Evolutionary conservation across 1,140 invertebrate genomes (phyloP).

Genomic region (Drosophila novamexicana): DNA sequence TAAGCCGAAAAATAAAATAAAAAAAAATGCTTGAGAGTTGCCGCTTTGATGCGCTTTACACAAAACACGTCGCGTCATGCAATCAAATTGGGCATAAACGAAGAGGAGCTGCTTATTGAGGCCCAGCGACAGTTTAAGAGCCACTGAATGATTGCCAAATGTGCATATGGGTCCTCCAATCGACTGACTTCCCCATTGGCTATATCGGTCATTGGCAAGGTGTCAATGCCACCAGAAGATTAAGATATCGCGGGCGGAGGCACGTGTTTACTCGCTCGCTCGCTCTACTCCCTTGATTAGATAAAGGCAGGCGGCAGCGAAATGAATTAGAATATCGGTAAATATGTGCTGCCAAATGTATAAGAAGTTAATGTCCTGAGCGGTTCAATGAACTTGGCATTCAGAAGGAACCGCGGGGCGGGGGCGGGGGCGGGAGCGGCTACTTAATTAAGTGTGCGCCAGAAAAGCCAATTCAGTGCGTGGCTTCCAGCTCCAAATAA

Average conservation of each 20-base stretch:
- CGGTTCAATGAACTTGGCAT: constrained; percentile 10
- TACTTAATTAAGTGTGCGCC: constrained; percentile 24
- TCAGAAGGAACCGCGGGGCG: too few species aligned
- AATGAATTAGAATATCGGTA: constrained; percentile 9
- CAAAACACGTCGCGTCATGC: constrained; percentile 57
- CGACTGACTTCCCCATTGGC: not conserved
- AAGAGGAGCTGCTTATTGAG: constrained; percentile 23
- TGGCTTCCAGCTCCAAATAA: constrained; percentile 14
- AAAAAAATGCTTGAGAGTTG: not conserved
- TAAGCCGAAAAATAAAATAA: not conserved
- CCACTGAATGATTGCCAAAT: constrained; percentile 5
- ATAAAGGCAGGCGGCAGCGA: not conserved
- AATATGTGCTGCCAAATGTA: not conserved
- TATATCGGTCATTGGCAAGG: constrained; percentile 17
- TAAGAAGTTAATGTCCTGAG: constrained; percentile 22
- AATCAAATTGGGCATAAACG: constrained; percentile 50
- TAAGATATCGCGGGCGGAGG: not conserved
- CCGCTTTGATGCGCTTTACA: constrained; percentile 41
- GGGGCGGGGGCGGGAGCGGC: not conserved
- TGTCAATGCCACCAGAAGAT: constrained; percentile 1
- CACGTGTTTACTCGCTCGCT: constrained; percentile 2
- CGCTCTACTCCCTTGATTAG: constrained; percentile 13
- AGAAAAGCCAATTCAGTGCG: constrained; percentile 14
- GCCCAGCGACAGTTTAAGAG: not conserved
- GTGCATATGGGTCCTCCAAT: not conserved